Evolutionary conservation across 1,140 invertebrate species (phyloP).

Genomic region (Himalopsyche phryganea): DNA sequence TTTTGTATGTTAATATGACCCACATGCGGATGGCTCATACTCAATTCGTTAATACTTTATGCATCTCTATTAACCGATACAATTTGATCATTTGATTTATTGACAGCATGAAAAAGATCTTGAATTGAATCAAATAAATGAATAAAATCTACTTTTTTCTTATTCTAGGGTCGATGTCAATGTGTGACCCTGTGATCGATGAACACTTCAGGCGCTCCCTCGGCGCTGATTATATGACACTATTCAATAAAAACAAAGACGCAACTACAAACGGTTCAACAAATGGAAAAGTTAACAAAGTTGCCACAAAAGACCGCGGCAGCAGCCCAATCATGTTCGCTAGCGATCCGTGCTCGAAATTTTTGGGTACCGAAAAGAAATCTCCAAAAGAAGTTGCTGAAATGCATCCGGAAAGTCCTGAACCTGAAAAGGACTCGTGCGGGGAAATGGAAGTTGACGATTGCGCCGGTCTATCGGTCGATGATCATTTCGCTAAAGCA

Average conservation of each 20-base stretch:
- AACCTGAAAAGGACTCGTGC: constrained; percentile 12
- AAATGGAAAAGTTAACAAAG: constrained; percentile 35
- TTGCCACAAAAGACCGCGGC: constrained; percentile 45
- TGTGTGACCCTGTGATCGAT: constrained; percentile 88
- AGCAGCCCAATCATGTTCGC: constrained; percentile 49
- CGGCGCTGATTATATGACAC: constrained; percentile 80
- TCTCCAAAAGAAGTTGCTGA: constrained; percentile 41
- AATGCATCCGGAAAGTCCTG: constrained; percentile 3
- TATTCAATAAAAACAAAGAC: constrained; percentile 61
- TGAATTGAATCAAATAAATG: no score
- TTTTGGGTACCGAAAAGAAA: constrained; percentile 37
- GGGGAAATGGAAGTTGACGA: constrained; percentile 50
- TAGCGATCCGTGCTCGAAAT: constrained; percentile 31
- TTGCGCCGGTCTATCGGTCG: constrained; percentile 61
- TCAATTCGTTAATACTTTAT: no score
- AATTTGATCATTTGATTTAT: no score
- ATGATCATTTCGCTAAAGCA: constrained; percentile 96
- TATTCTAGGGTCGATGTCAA: constrained; percentile 59
- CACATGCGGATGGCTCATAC: no score
- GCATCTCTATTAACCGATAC: no score
- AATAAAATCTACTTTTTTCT: neutral
- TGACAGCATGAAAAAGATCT: no score
- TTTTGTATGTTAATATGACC: no score
- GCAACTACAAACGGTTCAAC: constrained; percentile 44
- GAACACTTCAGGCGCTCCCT: constrained; percentile 92